These are phyloP conservation scores for Cordilura impudica DNA, from an alignment of 2,888 invertebrate species.

Conservation along the genomic window DNA sequence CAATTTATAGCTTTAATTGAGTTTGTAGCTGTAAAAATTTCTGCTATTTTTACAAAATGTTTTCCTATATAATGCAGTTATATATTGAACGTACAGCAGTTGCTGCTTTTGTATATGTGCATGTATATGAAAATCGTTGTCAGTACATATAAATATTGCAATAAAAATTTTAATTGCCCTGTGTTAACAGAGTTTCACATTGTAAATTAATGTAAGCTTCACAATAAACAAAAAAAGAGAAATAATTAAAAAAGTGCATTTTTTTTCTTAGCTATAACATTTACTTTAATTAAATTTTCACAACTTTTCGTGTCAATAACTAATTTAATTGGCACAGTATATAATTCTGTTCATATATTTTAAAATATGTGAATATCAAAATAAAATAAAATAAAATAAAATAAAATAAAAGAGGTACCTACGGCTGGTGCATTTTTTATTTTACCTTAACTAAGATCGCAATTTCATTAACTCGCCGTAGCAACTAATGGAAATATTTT, in stretches of 20 bases:
- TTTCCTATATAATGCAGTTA: slow-evolving; percentile 6
- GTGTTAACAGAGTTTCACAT: slow-evolving; percentile 29
- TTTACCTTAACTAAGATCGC: too few relatives aligned
- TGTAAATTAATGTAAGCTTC: slow-evolving; percentile 43
- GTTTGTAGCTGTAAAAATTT: slow-evolving; percentile 18
- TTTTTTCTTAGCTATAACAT: slow-evolving; percentile 26
- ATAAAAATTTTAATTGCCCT: slow-evolving; percentile 57
- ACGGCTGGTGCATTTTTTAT: too few relatives aligned
- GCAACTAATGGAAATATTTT: too few relatives aligned
- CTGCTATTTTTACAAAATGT: slow-evolving; percentile 8
- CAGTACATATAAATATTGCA: slow-evolving; percentile 37
- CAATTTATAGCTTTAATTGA: slow-evolving; percentile 36
- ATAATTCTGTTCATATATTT: slow-evolving; percentile 20
- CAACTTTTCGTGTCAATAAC: slow-evolving; percentile 56
- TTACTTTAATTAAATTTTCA: slow-evolving; percentile 58
- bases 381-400: too few relatives aligned
- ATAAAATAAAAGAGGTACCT: too few relatives aligned
- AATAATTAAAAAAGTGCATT: slow-evolving; percentile 1
- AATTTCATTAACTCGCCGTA: too few relatives aligned
- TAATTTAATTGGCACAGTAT: slow-evolving; percentile 48
- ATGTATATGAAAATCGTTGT: neutral
- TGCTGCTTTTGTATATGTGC: neutral
- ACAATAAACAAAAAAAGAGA: neutral
- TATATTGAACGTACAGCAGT: neutral
- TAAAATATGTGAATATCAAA: too few relatives aligned